A percentile compares a stretch with the other conserved stretches of the same genome.
Evolutionary conservation across 2,113 vertebrate genomes (phyloP).

Genomic region (Henicopernis longicauda): DNA sequence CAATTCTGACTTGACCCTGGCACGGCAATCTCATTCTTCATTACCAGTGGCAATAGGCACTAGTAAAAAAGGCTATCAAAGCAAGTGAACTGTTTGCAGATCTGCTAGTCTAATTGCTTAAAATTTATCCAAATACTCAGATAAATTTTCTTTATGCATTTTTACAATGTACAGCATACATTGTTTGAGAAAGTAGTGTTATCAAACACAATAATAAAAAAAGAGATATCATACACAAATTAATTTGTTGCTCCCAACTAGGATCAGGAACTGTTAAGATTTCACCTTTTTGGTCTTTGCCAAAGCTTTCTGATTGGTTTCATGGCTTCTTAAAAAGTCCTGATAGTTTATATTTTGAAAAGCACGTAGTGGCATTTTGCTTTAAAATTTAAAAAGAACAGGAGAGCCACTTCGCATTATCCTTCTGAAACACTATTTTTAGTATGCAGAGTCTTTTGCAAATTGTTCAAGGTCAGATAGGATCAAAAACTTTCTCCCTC

Average conservation of each 20-base stretch:
- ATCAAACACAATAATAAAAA: neutral
- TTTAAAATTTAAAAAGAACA: neutral
- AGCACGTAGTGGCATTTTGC: neutral
- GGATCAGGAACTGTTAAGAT: neutral
- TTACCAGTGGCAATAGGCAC: neutral
- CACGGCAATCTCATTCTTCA: neutral
- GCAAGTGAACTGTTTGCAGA: neutral
- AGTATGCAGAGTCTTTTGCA: neutral
- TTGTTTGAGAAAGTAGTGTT: neutral
- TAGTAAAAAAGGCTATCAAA: neutral
- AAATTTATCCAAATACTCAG: neutral
- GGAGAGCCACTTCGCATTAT: neutral
- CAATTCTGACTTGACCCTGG: neutral
- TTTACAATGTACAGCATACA: neutral
- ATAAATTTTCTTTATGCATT: neutral
- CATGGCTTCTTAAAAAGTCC: neutral
- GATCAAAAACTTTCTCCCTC: neutral
- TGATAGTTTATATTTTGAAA: neutral
- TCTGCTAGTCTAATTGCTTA: neutral
- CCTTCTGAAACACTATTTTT: neutral
- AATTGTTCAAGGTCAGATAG: neutral
- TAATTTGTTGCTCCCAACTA: neutral
- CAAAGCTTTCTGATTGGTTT: neutral
- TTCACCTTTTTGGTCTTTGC: neutral
- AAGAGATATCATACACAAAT: neutral